Evolutionary conservation across 2,797 vertebrate species (phyloP), one percentile per base, ranked within the genome.

Genomic region (Xerus rutilus): DNA sequence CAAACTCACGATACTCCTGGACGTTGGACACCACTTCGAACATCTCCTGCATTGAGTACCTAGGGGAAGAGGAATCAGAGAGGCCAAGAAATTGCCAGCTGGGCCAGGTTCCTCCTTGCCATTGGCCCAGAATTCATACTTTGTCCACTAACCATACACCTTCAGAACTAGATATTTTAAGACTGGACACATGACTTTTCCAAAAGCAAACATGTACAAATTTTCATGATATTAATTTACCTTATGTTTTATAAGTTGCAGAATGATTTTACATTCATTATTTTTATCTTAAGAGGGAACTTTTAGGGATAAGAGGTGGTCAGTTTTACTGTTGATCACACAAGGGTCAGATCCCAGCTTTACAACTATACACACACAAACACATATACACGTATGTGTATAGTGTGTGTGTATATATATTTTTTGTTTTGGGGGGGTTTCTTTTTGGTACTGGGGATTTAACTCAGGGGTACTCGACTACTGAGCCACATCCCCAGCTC

Each of bases 1-100:
- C 99, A 91, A 99, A 99, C 96, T 98, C 98, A 87, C 99, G 99
- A 98, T 99, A 99, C 7, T 99, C 99, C 32, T 99, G 99, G 79
- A 99, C 99, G 17, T 99, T 99, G 98, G 99, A 98, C 76, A 99
- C 99, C 67, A 99, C 99, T 2, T 99, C 99, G 13, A 99, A 99
- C 99, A 99, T 99, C 98, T 99, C 99, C 98, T 99, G 99, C 99
- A 99, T 99, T n/a, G 99, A 99, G 97, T 98, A 99, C 96, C 99
- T 99, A 92, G 1, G 67, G 20, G 35, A 87, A 83, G 18, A 57
- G 86, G 94, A 91, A 62, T 79, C 28, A 91, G 57, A 88, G 43
- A 95, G 79, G 77, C 91, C 95, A 83, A 77, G 81, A 81, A 73
- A 59, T 77, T 94, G 62, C 92, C 84, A 62, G 25, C 74, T 59